Percentiles rank a stretch among this genome's conserved stretches.
Conservation (phyloP, 1,140 invertebrate genomes). For the Varroa destructor region DNA sequence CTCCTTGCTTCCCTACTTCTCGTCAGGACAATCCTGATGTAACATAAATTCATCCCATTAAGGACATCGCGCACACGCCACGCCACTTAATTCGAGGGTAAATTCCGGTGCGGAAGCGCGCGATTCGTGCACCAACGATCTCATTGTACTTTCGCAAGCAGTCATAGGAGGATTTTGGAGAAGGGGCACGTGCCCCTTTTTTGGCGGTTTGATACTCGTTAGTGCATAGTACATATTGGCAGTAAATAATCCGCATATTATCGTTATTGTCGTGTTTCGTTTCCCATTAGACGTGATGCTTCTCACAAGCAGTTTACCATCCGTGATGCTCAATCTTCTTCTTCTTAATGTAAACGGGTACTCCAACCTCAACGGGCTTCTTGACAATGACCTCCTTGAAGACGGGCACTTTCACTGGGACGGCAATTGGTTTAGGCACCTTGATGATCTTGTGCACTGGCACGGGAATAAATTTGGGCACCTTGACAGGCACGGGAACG, state of each 20-base stretch:
- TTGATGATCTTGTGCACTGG: constrained; percentile 27
- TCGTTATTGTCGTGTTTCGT: neutral
- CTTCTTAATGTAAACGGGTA: constrained; percentile 26
- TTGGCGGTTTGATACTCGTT: too few relatives aligned
- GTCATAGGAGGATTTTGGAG: too few relatives aligned
- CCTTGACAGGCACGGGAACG: constrained; percentile 26
- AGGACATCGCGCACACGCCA: too few relatives aligned
- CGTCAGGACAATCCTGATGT: too few relatives aligned
- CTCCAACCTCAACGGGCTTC: constrained; percentile 27
- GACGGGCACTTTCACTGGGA: constrained; percentile 23
- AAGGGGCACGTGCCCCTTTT: too few relatives aligned
- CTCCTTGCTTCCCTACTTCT: too few relatives aligned
- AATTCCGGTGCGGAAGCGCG: too few relatives aligned
- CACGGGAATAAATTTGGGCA: constrained; percentile 25
- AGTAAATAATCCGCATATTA: neutral
- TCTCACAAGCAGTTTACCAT: neutral
- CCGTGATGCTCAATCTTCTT: constrained; percentile 22
- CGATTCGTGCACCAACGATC: too few relatives aligned
- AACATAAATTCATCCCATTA: too few relatives aligned
- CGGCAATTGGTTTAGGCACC: constrained; percentile 16
- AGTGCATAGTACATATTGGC: neutral
- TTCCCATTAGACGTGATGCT: neutral
- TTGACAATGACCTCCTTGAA: constrained; percentile 28
- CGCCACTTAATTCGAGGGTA: too few relatives aligned
- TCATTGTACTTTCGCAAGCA: too few relatives aligned